Percentiles rank a stretch among this genome's conserved stretches.
phyloP scores from a whole-genome alignment of 2,113 vertebrate genomes.

The Alaudala cheleensis region DNA sequence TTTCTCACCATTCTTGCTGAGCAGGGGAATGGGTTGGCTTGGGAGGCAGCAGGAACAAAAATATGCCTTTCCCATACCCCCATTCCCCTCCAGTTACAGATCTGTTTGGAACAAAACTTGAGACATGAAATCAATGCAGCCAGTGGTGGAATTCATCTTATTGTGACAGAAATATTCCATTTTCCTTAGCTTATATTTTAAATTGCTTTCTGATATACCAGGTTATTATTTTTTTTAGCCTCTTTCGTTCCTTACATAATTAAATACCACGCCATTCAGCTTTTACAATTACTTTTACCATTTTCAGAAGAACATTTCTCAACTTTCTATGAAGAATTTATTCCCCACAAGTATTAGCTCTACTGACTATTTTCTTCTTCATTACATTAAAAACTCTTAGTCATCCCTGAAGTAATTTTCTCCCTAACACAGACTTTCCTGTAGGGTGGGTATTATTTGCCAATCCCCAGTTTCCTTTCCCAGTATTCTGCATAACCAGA shows the following conservation, averaged over 20 bases:
- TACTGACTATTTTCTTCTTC: slow-evolving; percentile 13
- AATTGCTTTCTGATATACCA: slow-evolving; percentile 62
- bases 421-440: background rate
- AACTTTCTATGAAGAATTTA: slow-evolving; percentile 25
- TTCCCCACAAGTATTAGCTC: slow-evolving; percentile 5
- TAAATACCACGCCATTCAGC: slow-evolving; percentile 27
- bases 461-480: background rate
- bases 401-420: background rate
- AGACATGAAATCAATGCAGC: slow-evolving; percentile 12
- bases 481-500: background rate
- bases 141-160: slow-evolving; percentile 47
- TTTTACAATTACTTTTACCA: slow-evolving; percentile 57
- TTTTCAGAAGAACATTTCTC: slow-evolving; percentile 48
- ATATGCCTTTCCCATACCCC: background rate
- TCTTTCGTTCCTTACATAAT: slow-evolving; percentile 49
- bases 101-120: slow-evolving; percentile 12
- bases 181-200: slow-evolving; percentile 50
- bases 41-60: background rate
- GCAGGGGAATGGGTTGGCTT: background rate
- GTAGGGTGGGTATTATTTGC: background rate
- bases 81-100: background rate
- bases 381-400: slow-evolving; percentile 6
- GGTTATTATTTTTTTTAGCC: slow-evolving; percentile 52
- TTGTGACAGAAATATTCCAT: slow-evolving; percentile 58
- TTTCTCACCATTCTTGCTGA: background rate